phyloP scores from a whole-genome alignment of 2,113 vertebrate species.

The Sinocyclocheilus anophthalmus region DNA sequence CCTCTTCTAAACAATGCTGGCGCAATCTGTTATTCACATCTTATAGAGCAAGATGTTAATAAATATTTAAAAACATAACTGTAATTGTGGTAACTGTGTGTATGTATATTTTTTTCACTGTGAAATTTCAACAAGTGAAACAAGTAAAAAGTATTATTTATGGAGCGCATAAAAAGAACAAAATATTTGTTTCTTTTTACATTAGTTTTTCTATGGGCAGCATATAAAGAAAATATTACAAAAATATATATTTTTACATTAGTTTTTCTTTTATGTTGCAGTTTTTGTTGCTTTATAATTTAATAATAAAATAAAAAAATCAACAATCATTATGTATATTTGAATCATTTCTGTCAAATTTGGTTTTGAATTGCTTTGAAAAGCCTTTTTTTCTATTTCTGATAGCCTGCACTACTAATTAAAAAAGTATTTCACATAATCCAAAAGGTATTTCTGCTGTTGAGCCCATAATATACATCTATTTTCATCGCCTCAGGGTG shows the following conservation, averaged over 20 bases:
- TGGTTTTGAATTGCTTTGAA: not conserved
- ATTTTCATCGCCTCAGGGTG: constrained; percentile 7
- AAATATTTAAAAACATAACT: too few relatives aligned
- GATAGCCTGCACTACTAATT: not conserved
- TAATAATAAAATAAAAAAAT: not conserved
- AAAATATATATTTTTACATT: too few relatives aligned
- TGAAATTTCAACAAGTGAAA: not conserved
- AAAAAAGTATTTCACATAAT: constrained; percentile 3
- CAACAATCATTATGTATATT: not conserved
- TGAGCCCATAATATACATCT: constrained; percentile 19
- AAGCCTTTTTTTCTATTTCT: not conserved
- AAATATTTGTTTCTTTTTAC: too few relatives aligned
- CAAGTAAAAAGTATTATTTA: not conserved
- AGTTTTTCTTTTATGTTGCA: not conserved
- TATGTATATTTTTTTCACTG: not conserved
- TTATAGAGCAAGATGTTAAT: too few relatives aligned
- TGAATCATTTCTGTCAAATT: not conserved
- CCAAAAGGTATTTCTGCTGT: not conserved
- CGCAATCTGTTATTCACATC: not conserved
- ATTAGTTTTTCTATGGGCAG: too few relatives aligned
- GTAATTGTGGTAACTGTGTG: not conserved
- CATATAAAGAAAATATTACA: too few relatives aligned
- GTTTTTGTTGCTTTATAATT: not conserved
- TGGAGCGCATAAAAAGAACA: too few relatives aligned
- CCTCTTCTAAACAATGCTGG: too few relatives aligned